A percentile compares a stretch with the other conserved stretches of the same genome.
Conservation (phyloP, 1,140 invertebrate species). For the Whitmania pigra region DNA sequence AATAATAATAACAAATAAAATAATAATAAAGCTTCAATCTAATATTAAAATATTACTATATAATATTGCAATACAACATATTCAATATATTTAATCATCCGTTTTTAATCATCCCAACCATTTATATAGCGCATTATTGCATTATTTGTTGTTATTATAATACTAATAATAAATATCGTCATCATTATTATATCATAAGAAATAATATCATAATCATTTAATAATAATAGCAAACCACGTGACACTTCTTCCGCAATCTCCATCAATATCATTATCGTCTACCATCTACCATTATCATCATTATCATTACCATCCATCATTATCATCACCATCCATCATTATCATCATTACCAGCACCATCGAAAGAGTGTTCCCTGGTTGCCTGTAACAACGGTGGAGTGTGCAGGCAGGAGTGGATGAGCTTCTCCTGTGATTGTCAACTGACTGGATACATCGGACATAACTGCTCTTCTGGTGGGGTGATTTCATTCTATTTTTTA, state of each 20-base stretch:
- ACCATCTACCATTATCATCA: neutral
- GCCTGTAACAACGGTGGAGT: neutral
- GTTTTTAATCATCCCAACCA: no score
- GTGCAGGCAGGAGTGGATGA: neutral
- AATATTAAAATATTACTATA: no score
- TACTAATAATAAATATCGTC: no score
- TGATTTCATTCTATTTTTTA: no score
- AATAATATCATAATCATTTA: neutral
- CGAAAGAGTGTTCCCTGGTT: neutral
- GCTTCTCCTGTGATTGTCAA: neutral
- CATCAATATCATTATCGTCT: neutral
- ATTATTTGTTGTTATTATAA: no score
- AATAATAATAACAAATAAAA: no score
- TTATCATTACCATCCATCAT: neutral
- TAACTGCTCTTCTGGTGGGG: neutral
- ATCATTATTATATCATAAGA: neutral
- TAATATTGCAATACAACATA: no score
- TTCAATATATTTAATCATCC: no score
- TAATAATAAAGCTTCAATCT: no score
- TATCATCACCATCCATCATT: neutral
- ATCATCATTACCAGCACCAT: neutral
- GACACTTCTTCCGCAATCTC: neutral
- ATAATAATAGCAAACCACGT: neutral
- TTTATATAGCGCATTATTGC: no score
- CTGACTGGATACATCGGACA: neutral